These are phyloP conservation scores for Octomys mimax DNA, from an alignment of 2,797 vertebrate genomes.

Conservation along the genomic window DNA sequence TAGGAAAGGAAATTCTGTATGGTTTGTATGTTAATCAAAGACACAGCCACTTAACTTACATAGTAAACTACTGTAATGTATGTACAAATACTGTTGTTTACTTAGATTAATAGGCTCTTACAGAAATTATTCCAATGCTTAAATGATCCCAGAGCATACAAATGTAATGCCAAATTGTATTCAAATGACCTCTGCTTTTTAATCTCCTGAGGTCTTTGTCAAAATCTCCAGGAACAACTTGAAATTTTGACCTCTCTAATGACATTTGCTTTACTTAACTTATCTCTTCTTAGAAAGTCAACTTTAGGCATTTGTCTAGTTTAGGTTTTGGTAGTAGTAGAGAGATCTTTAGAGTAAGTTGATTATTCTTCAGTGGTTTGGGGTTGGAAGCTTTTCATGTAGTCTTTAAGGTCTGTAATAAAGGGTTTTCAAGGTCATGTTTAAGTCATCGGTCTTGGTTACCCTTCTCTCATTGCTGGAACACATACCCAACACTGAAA, in stretches of 20 bases:
- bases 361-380: constrained; percentile 32
- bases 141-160: constrained; percentile 21
- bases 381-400: not conserved
- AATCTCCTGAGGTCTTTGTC: not conserved
- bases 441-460: not conserved
- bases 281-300: not conserved
- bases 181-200: not conserved
- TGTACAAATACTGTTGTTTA: not conserved
- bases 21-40: constrained; percentile 21
- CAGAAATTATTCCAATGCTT: constrained; percentile 28
- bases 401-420: not conserved
- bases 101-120: not conserved
- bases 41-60: not conserved
- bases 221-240: constrained; percentile 3
- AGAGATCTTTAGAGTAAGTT: constrained; percentile 20
- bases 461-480: too few species aligned
- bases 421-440: constrained; percentile 26
- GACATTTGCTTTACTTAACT: not conserved
- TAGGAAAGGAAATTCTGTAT: constrained; percentile 14
- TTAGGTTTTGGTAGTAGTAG: not conserved
- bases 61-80: constrained; percentile 37
- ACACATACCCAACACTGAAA: too few species aligned
- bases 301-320: constrained; percentile 3
- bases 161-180: not conserved
- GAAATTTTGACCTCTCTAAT: not conserved